These are phyloP conservation scores for Anthoptus insignis DNA, from an alignment of 2,888 invertebrate species.

Conservation along the genomic window DNA sequence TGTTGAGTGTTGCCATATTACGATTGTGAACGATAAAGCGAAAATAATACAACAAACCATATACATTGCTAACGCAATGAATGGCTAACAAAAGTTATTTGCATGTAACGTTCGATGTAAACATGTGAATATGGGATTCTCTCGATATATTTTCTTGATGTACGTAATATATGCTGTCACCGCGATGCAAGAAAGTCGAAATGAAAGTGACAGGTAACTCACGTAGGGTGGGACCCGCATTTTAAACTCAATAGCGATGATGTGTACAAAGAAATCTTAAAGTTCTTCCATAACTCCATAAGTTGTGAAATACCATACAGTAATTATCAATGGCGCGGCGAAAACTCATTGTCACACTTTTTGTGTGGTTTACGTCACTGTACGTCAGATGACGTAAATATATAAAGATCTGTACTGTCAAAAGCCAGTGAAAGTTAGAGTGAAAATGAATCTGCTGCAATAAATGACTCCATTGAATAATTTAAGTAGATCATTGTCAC, in stretches of 20 bases:
- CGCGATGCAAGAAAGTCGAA: slow-evolving; percentile 41
- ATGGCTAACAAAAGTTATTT: neutral
- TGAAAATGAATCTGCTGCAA: slow-evolving; percentile 64
- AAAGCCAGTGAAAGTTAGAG: slow-evolving; percentile 76
- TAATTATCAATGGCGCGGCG: slow-evolving; percentile 4
- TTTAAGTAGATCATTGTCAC: slow-evolving; percentile 63
- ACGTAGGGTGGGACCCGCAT: slow-evolving; percentile 58
- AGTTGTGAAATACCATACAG: slow-evolving; percentile 1
- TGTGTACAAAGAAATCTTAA: neutral
- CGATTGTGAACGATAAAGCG: neutral
- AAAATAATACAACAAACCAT: neutral
- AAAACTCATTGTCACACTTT: slow-evolving; percentile 31
- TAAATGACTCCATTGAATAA: slow-evolving; percentile 68
- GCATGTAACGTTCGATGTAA: neutral
- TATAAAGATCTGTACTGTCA: slow-evolving; percentile 50
- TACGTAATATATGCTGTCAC: slow-evolving; percentile 59
- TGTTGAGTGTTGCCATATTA: slow-evolving; percentile 36
- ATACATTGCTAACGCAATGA: neutral
- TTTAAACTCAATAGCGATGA: slow-evolving; percentile 47
- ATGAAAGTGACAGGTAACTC: slow-evolving; percentile 48
- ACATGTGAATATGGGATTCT: neutral
- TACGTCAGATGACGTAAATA: slow-evolving; percentile 42
- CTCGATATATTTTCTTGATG: slow-evolving; percentile 39
- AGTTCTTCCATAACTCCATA: neutral
- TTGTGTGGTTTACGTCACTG: slow-evolving; percentile 42